Base-by-base conservation (phyloP, 2,888 invertebrate genomes). In the Drosophila macrospina region DNA sequence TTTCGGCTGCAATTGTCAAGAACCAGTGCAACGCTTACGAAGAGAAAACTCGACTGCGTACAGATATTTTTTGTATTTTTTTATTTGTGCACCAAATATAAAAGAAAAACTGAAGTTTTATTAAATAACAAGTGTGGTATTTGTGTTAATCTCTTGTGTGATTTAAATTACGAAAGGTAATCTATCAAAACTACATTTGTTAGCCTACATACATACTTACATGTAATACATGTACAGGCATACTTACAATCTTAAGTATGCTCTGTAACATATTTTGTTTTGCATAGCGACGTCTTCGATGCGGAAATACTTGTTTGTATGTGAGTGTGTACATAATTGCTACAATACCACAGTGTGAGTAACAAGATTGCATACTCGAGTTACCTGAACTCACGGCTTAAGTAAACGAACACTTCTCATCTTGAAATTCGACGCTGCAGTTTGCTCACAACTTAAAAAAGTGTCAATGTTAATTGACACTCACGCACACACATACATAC, bases 231-330 rank as follows among this genome's bases (percentile, higher is more conserved):
- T 34, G 32, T 30, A 32, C 24, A 24, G 10, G 10, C 13, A 28
- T 41, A 15, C 39, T 37, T 26, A 48, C 48, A 45, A 39, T 26
- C 48, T 47, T 48, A 55, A 51, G 50, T 66, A 36, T 66, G 61
- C 65, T 59, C 24, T 60, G 48, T 16, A 61, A 55, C 52, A 61
- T 62, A 55, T 52, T 68, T 75, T 72, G 72, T 62, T 74, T 74
- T 5, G 41, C 41, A 34, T 26, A 39, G 65, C 48, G 39, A 55
- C 24, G 30, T 48, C 69, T 73, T 30, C 4, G 44, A 50, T 57
- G 41, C 74, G 72, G 69, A 76, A 76, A 69, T 73, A 63, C 60
- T 20, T 69, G 39, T 62, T 28, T 56, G 54, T 32, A 16, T 51
- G 55, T 47, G 3, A 26, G 16, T 32, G 24, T 41, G 24, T 42